Evolutionary conservation across 2,888 invertebrate genomes (phyloP).

Genomic region (Drosophila vallismaia): DNA sequence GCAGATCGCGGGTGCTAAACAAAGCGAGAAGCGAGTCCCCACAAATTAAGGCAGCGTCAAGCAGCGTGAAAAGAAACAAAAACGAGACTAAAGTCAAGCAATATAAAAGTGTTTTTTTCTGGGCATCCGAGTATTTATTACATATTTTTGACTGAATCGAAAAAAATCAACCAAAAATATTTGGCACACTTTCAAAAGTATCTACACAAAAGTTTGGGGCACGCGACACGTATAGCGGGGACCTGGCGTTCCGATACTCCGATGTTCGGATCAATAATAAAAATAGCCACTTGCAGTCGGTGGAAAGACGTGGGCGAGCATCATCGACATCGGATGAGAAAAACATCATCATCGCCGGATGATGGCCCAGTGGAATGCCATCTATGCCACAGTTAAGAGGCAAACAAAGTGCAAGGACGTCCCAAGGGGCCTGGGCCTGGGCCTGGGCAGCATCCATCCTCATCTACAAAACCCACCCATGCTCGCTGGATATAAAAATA

Average conservation of each 20-base stretch:
- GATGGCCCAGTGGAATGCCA: conserved; percentile 36
- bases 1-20: conserved; percentile 31
- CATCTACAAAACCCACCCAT: conserved; percentile 1
- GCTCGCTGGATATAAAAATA: conserved; percentile 36
- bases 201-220: conserved; percentile 27
- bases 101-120: conserved; percentile 11
- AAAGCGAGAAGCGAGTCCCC: conserved; percentile 46
- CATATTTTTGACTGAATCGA: conserved; percentile 62
- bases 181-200: conserved; percentile 61
- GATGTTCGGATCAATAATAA: conserved; percentile 44
- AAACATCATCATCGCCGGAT: conserved; percentile 33
- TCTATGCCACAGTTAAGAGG: conserved; percentile 46
- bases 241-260: conserved; percentile 30
- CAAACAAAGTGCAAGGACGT: conserved; percentile 52
- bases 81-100: conserved; percentile 37
- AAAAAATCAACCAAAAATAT: conserved; percentile 59
- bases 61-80: conserved; percentile 55
- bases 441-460: background rate
- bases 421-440: conserved; percentile 29
- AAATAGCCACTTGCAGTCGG: conserved; percentile 44
- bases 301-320: conserved; percentile 38
- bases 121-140: conserved; percentile 43
- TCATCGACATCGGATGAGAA: conserved; percentile 8
- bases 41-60: conserved; percentile 55
- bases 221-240: conserved; percentile 57